Conservation (phyloP, 2,888 invertebrate species). For the Netelia inedita region DNA sequence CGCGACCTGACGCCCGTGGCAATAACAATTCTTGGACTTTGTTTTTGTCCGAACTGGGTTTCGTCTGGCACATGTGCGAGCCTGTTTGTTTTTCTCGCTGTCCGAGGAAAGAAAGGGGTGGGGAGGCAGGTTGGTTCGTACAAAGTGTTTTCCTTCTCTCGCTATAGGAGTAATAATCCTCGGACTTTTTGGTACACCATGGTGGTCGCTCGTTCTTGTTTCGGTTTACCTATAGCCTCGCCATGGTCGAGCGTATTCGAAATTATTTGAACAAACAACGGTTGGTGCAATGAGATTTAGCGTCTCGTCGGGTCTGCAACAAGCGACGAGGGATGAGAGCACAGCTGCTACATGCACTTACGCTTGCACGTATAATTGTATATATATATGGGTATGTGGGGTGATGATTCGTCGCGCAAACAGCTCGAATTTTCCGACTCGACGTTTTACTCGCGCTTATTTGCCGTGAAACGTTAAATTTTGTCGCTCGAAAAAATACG, state of each 20-base stretch:
- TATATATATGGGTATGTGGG: not conserved
- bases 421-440: conserved; percentile 29
- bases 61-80: not conserved
- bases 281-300: conserved; percentile 12
- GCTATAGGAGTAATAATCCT: not conserved
- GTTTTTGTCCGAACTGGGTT: not conserved
- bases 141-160: conserved; percentile 7
- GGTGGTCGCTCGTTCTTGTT: conserved; percentile 2
- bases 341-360: conserved; percentile 21
- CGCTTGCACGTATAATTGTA: not conserved
- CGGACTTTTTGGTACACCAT: conserved; percentile 12
- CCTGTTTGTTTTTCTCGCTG: conserved; percentile 6
- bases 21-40: not conserved
- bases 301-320: conserved; percentile 41
- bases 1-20: too few relatives aligned
- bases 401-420: conserved; percentile 31
- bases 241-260: conserved; percentile 48
- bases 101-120: not conserved
- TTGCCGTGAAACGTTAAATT: too few relatives aligned
- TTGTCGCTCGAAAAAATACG: too few relatives aligned
- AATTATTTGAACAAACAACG: conserved; percentile 61
- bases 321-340: conserved; percentile 26
- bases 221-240: conserved; percentile 10
- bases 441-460: not conserved
- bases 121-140: conserved; percentile 12